These are phyloP conservation scores for Tupaia tana DNA, from an alignment of 2,113 vertebrate species.

Conservation along the genomic window DNA sequence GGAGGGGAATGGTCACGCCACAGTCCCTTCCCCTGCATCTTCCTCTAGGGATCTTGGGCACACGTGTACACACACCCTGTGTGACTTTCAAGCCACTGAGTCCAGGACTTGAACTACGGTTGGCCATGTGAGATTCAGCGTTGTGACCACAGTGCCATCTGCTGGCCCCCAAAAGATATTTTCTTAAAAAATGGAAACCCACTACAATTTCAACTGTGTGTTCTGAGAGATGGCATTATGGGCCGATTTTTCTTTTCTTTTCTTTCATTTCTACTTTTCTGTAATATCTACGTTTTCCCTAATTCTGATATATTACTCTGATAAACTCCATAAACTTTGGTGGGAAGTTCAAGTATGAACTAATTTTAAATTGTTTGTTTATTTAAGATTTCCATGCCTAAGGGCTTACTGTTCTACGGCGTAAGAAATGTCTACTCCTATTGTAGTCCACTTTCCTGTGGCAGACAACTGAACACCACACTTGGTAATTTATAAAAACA, in stretches of 20 bases:
- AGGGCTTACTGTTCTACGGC: background rate
- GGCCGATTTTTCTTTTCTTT: background rate
- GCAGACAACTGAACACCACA: no score
- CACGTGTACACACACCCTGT: no score
- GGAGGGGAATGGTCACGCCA: no score
- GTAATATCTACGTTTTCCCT: background rate
- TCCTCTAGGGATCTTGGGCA: no score
- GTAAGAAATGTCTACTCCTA: background rate
- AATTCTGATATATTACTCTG: background rate
- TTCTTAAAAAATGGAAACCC: background rate
- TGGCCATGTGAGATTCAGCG: no score
- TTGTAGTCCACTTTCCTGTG: no score
- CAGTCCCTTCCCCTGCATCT: no score
- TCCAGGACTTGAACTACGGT: no score
- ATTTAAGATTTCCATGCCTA: background rate
- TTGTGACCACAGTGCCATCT: no score
- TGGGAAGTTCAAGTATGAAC: background rate
- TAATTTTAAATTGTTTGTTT: background rate
- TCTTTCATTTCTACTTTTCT: background rate
- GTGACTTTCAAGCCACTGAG: no score
- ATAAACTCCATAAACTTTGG: background rate
- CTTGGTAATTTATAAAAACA: background rate
- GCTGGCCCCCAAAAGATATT: no score
- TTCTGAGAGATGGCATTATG: background rate
- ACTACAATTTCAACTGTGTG: background rate